Evolutionary conservation across 1,140 invertebrate genomes (phyloP).

Genomic region (Archivesica marissinica): DNA sequence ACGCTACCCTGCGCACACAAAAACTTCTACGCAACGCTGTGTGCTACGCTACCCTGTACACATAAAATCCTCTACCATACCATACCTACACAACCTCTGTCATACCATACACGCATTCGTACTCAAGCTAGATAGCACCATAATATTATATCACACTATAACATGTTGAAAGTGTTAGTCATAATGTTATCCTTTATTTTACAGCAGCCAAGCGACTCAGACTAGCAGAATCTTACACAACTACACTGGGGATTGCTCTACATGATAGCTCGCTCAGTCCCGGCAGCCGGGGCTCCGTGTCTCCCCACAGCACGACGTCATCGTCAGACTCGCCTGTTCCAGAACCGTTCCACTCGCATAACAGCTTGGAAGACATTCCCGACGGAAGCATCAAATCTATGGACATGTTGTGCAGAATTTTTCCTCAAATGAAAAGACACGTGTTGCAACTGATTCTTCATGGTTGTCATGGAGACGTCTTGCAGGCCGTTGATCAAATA

Average conservation of each 20-base stretch:
- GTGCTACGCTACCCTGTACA: too few species aligned
- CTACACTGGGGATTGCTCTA: conserved; percentile 10
- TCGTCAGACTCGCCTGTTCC: conserved; percentile 18
- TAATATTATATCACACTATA: too few species aligned
- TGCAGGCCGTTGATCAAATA: conserved; percentile 93
- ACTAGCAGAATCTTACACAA: conserved; percentile 29
- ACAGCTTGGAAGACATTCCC: background rate
- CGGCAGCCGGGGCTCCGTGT: conserved; percentile 16
- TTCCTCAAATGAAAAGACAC: conserved; percentile 91
- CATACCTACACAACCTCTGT: too few species aligned
- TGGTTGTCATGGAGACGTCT: conserved; percentile 91
- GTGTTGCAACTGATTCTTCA: conserved; percentile 93
- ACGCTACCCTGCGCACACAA: too few species aligned
- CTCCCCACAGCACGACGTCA: conserved; percentile 49
- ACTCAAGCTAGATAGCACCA: too few species aligned
- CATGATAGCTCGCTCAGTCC: conserved; percentile 24
- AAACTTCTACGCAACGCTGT: too few species aligned
- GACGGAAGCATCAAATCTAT: conserved; percentile 84
- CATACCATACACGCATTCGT: too few species aligned
- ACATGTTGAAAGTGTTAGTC: too few species aligned
- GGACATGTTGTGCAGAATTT: conserved; percentile 91
- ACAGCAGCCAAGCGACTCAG: conserved; percentile 63
- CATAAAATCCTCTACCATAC: too few species aligned
- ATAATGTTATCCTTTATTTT: conserved; percentile 31
- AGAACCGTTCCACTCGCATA: conserved; percentile 2